phyloP scores from a whole-genome alignment of 2,888 invertebrate genomes.

The Polyommatus icarus region DNA sequence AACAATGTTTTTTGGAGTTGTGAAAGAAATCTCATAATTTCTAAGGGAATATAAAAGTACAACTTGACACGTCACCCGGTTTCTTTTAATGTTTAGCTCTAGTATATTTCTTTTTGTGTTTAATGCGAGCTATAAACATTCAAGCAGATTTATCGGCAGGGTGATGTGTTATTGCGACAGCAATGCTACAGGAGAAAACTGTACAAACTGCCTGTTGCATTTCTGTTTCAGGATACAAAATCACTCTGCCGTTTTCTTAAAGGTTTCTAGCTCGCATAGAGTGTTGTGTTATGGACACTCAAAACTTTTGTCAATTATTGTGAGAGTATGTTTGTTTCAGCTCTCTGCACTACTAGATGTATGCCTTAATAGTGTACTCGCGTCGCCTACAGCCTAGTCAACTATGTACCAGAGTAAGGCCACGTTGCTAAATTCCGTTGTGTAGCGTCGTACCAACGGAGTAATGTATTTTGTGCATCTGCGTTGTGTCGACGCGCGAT shows the following conservation, averaged over 20 bases:
- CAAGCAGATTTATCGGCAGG: not conserved
- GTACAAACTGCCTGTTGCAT: not conserved
- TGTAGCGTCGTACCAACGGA: no score
- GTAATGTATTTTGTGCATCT: no score
- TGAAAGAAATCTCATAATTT: no score
- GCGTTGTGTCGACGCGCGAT: no score
- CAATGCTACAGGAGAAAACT: not conserved
- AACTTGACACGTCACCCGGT: not conserved
- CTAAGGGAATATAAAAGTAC: no score
- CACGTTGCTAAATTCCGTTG: not conserved
- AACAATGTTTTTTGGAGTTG: not conserved
- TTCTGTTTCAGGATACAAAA: not conserved
- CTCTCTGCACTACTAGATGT: slow-evolving; percentile 30
- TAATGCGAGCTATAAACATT: not conserved
- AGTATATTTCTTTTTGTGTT: no score
- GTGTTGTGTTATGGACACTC: not conserved
- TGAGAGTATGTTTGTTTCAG: slow-evolving; percentile 6
- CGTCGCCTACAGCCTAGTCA: slow-evolving; percentile 32
- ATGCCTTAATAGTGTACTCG: slow-evolving; percentile 32
- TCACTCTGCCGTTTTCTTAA: not conserved
- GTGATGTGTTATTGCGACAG: not conserved
- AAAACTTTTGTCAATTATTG: slow-evolving; percentile 19
- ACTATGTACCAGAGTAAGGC: not conserved
- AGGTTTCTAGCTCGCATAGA: not conserved
- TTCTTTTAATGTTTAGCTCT: not conserved